Percentiles rank a stretch among this genome's conserved stretches.
Evolutionary conservation across 2,797 vertebrate genomes (phyloP).

Genomic region (Ibycter americanus): DNA sequence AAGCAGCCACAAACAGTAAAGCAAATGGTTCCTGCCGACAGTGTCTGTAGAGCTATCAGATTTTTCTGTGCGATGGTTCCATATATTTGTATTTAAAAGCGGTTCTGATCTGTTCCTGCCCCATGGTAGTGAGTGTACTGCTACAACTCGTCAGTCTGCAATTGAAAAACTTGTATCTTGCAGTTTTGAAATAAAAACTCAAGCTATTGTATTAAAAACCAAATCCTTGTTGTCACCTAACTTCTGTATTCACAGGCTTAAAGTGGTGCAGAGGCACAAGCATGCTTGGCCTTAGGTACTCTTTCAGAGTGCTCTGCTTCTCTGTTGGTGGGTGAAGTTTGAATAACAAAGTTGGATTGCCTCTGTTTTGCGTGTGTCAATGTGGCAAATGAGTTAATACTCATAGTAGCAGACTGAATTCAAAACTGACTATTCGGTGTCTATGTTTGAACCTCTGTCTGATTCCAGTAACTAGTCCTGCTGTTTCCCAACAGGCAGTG

Average conservation of each 20-base stretch:
- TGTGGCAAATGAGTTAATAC: not conserved
- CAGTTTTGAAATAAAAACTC: not conserved
- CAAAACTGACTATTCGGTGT: not conserved
- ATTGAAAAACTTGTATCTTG: not conserved
- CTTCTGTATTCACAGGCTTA: not conserved
- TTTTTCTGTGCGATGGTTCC: constrained; percentile 83
- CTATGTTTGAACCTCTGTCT: not conserved
- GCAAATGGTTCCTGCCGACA: constrained; percentile 84
- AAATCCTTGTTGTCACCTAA: not conserved
- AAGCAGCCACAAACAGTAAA: constrained; percentile 76
- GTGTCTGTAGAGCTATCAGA: constrained; percentile 73
- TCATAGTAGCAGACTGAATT: not conserved
- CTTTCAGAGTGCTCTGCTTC: not conserved
- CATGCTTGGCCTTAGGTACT: not conserved
- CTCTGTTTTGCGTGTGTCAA: not conserved
- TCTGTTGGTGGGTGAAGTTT: not conserved
- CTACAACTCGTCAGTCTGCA: not conserved
- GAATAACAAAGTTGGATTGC: not conserved
- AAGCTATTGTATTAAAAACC: not conserved
- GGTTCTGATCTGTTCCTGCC: not conserved
- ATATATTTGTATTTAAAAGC: constrained; percentile 48
- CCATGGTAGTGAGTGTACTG: fast-evolving
- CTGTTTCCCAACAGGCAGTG: not conserved
- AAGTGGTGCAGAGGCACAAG: not conserved
- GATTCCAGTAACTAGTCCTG: not conserved